Base-by-base conservation (phyloP, 1,140 invertebrate species). In the Nautilus pompilius region DNA sequence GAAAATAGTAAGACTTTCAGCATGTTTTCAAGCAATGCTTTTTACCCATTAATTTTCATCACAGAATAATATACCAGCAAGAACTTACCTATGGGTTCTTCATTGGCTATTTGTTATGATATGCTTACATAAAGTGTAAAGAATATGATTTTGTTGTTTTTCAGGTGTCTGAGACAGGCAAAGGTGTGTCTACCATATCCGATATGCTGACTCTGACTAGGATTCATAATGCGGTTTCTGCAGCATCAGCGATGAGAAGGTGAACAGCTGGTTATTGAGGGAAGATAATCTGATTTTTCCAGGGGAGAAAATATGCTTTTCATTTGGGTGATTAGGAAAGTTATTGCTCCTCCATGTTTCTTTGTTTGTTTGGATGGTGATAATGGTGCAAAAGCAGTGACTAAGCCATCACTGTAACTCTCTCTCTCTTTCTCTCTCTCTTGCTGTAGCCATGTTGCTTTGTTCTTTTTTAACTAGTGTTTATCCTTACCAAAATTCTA, bases 171-270 rank as follows among this genome's bases (percentile, higher is more conserved):
- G 80, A 82, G n/a, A 77, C 81, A 63, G 87, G 87, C 10, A 72
- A 85, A 54, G 87, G 87, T 10, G 83, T 88, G 5, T 74, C 86
- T 15, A 74, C 71, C 22, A 88, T 88, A 53, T 74, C 86, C n/a
- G 79, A 81, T 59, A 88, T 88, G 87, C 69, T 88, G 10, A 87
- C 83, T 32, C 80, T 88, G 24, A 87, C 87, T n/a, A 71, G 87
- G 49, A 78, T 88, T 33, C 86, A 88, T 68, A 88, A 88, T 72
- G 74, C 86, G n/a, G 60, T 85, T 5, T 74, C 76, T 17, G 79
- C 84, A 49, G 79, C 83, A 49, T 55, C 78, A 30, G 64, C 60
- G 6, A 87, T 88, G 86, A 78, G 87, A 76, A 80, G 86, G 85
- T 85, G 62, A 62, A n/a, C n/a, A n/a, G n/a, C n/a, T n/a, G n/a